Base-by-base conservation (phyloP, 2,797 vertebrate species). In the Chaunax sp. region DNA sequence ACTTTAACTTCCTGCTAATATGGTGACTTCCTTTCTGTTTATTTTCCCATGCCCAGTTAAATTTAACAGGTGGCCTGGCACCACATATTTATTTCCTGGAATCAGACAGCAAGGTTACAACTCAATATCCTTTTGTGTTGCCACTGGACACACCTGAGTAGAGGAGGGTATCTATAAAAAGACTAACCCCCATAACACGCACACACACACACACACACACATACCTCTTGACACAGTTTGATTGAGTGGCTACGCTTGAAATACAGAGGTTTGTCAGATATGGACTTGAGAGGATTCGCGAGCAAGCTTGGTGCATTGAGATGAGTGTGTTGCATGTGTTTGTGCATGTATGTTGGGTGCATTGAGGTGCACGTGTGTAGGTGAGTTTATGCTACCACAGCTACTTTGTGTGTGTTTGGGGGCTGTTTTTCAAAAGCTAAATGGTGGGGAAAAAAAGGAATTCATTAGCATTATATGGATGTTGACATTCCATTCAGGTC, bases 401-500 rank as follows among this genome's bases (percentile, higher is more conserved):
- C 33, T 18, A 15, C 15, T 45, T 35, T 46, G 38, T 52, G 22
- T 40, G 54, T 18, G 26, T 33, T 30, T 79, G 54, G 38, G 37
- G 23, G 51, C 12, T 40, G 23, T 44, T 62, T 72, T 84, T 58
- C 65, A 46, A 84, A 77, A 9, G 43, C 62, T 87, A 83, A 88
- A 87, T 59, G 40, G 66, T 60, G 54, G 66, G 11, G 1, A 33
- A 55, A 75, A 81, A 86, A 72, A 41, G 33, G 38, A 66, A 74
- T 70, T 82, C 64, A 86, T 91, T 89, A 86, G 78, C 72, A 84
- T 86, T 67, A 82, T 80, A 63, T 64, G 74, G 72, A 78, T 86
- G 83, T 69, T 89, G 84, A 86, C 84, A 83, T 86, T 88, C 80
- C 68, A 64, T 64, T 81, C 72, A 77, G 87, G 89, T 88, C 88